Percentiles rank a stretch among this genome's conserved stretches.
These are phyloP conservation scores for Dipodomys merriami DNA, from an alignment of 2,113 vertebrate genomes.

Conservation along the genomic window DNA sequence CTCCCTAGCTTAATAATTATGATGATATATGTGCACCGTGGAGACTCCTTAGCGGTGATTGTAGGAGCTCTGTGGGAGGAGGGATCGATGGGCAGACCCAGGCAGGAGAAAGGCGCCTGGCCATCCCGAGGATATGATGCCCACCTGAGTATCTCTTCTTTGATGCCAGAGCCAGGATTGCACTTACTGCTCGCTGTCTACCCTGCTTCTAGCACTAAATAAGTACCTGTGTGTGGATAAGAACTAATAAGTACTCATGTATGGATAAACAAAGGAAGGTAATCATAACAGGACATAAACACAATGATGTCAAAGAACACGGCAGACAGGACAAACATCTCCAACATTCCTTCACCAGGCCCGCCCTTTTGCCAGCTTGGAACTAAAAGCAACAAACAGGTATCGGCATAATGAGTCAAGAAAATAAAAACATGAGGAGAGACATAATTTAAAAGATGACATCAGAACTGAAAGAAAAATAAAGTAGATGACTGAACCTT, in stretches of 20 bases:
- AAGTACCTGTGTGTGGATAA: neutral
- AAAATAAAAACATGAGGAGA: constrained; percentile 6
- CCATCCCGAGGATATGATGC: neutral
- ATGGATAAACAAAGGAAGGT: neutral
- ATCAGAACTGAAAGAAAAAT: neutral
- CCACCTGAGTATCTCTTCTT: neutral
- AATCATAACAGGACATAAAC: neutral
- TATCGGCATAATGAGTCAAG: neutral
- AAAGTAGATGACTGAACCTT: neutral
- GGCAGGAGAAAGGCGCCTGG: neutral
- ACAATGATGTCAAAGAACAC: neutral
- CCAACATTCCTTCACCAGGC: neutral
- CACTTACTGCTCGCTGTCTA: neutral
- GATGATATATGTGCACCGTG: neutral
- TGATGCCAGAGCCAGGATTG: neutral
- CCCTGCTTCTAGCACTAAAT: neutral
- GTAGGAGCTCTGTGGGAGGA: neutral
- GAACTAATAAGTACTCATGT: neutral
- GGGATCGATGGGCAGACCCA: neutral
- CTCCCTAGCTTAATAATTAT: neutral
- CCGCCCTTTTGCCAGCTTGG: neutral
- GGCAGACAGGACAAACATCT: neutral
- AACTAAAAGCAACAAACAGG: neutral
- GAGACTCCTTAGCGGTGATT: neutral
- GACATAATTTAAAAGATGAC: neutral